Base-by-base conservation (phyloP, 2,888 invertebrate genomes). In the Pristionchus entomophagus region DNA sequence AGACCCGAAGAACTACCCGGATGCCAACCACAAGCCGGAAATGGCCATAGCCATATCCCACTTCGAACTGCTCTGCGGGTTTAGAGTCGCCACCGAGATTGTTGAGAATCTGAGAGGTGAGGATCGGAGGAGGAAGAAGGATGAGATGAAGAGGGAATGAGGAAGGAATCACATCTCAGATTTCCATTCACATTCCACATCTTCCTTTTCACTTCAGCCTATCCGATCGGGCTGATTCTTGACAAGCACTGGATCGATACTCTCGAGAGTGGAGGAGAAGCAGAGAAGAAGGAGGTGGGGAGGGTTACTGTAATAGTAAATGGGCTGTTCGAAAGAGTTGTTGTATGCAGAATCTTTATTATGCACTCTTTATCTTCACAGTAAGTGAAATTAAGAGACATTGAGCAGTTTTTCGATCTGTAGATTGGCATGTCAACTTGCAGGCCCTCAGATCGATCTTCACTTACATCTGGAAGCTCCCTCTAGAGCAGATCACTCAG, bases 11-110 rank as follows among this genome's bases (percentile, higher is more conserved):
- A 95, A 97, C 91, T 99, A 99, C 94, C 97, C 97, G 93, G 99
- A 99, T 94, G 95, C 96, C 4, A 99, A 99, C 94, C 99, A 99
- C 93, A 99, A 99, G 94, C 99, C 99, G 0, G 99, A 99, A 22
- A 95, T 99, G 94, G 97, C 98, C 0, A 96, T 99, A 90, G 99
- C 99, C 0, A 94, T 99, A 59, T 97, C 98, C 59, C 32, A 62
- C n/a, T 99, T 99, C 95, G 96, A 97, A 94, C 97, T 97, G 8
- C 95, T 99, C 14, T 98, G 97, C 94, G 99, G 98, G 2, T 99
- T 99, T 94, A 95, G 98, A 87, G 96, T 96, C 4, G 94, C 96
- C 38, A 91, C 94, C 5, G 96, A 98, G 94, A 97, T 99, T 78
- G 95, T 95, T 90, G 93, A 94, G 8, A 96, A 96, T 94, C 93